Conservation (phyloP, 2,888 invertebrate genomes). For the Drosophila paramelanica region DNA sequence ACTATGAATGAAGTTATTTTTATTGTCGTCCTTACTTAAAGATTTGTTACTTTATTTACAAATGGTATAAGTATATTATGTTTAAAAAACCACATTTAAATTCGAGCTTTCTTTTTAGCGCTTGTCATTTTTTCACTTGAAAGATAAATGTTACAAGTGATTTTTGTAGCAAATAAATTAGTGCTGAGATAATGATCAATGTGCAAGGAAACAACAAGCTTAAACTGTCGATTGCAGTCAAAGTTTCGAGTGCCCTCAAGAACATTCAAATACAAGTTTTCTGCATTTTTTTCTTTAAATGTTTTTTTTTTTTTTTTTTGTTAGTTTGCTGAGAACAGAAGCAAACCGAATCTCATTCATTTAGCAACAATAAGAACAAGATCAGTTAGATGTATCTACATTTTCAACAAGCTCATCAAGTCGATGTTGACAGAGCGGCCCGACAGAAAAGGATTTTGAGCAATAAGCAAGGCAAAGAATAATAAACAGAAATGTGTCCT, state of each 20-base stretch:
- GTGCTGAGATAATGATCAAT: conserved; percentile 1
- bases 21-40: background rate
- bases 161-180: conserved; percentile 3
- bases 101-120: background rate
- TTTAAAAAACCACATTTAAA: too few relatives aligned
- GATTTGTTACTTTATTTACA: background rate
- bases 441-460: conserved; percentile 55
- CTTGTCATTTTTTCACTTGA: background rate
- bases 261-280: conserved; percentile 34
- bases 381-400: conserved; percentile 58
- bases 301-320: background rate
- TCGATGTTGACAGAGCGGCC: conserved; percentile 63
- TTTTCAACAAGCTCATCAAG: conserved; percentile 75
- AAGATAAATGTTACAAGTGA: background rate
- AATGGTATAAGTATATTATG: too few relatives aligned
- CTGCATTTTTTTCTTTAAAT: background rate
- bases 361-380: conserved; percentile 70
- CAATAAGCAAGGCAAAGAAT: conserved; percentile 63
- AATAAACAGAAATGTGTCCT: conserved; percentile 76
- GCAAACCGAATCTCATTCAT: conserved; percentile 33
- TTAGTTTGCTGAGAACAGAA: conserved; percentile 27
- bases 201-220: conserved; percentile 9
- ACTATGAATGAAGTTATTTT: background rate
- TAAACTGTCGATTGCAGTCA: conserved; percentile 40
- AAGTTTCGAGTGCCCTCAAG: conserved; percentile 26